phyloP scores from a whole-genome alignment of 2,888 invertebrate genomes.

The Lithosia quadra region DNA sequence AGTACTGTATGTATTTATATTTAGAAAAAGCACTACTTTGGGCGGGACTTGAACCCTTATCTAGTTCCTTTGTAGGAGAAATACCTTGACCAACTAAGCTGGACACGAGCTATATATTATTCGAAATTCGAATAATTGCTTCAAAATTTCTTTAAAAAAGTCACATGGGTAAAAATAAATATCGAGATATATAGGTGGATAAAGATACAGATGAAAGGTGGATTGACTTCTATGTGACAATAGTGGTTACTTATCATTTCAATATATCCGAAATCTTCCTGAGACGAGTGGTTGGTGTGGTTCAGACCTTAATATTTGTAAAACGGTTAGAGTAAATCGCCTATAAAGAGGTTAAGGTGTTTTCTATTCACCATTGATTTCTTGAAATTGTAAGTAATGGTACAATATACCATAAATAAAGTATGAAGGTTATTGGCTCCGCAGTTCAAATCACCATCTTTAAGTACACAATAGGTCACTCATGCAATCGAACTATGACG shows the following conservation, averaged over 20 bases:
- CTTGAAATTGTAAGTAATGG: conserved; percentile 31
- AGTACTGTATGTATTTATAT: no score
- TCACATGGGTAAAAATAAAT: no score
- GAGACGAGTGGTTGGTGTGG: background rate
- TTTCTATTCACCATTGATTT: conserved; percentile 38
- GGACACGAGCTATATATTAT: no score
- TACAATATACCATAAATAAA: conserved; percentile 7
- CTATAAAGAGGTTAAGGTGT: conserved; percentile 41
- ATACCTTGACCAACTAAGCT: no score
- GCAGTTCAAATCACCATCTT: background rate
- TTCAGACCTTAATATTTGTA: conserved; percentile 28
- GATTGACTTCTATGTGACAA: no score
- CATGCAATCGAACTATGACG: background rate
- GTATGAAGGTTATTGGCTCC: background rate
- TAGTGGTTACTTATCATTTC: background rate
- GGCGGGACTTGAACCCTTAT: no score
- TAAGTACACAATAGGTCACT: background rate
- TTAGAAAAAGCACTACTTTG: no score
- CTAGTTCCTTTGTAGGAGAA: no score
- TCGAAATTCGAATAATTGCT: no score
- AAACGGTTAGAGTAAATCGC: conserved; percentile 31
- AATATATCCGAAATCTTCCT: background rate
- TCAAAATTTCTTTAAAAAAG: no score
- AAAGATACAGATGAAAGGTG: background rate
- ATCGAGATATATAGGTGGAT: background rate